Evolutionary conservation across 1,140 invertebrate species (phyloP).

Genomic region (Philotrypesis tridentata): DNA sequence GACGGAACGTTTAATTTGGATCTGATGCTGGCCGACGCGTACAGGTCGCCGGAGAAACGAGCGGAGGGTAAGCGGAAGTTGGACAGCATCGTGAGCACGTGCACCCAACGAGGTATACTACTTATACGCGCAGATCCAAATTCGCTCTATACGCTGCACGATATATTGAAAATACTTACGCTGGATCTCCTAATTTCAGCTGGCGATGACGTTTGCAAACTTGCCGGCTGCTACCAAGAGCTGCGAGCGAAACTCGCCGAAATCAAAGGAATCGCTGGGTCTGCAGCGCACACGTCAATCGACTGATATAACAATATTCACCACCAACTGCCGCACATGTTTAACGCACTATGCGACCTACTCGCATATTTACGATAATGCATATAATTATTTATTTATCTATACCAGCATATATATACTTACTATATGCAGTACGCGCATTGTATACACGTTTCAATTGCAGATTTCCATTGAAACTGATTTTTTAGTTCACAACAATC

Average conservation of each 20-base stretch:
- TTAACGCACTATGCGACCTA: too few species aligned
- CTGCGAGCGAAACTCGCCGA: not conserved
- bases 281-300: not conserved
- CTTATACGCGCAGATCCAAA: not conserved
- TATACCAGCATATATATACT: too few species aligned
- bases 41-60: not conserved
- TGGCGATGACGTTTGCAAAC: slow-evolving; percentile 15
- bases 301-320: too few species aligned
- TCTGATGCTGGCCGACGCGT: not conserved
- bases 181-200: not conserved
- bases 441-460: too few species aligned
- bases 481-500: too few species aligned
- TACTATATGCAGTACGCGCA: too few species aligned
- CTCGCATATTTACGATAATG: too few species aligned
- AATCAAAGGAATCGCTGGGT: not conserved
- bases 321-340: too few species aligned
- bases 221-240: slow-evolving; percentile 8
- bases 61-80: not conserved
- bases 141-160: too few species aligned
- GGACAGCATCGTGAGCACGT: not conserved
- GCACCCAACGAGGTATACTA: not conserved
- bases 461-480: too few species aligned
- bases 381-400: too few species aligned
- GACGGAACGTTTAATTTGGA: slow-evolving; percentile 1
- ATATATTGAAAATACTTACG: too few species aligned